phyloP scores from a whole-genome alignment of 2,113 vertebrate species.

The Macroglossus sobrinus region DNA sequence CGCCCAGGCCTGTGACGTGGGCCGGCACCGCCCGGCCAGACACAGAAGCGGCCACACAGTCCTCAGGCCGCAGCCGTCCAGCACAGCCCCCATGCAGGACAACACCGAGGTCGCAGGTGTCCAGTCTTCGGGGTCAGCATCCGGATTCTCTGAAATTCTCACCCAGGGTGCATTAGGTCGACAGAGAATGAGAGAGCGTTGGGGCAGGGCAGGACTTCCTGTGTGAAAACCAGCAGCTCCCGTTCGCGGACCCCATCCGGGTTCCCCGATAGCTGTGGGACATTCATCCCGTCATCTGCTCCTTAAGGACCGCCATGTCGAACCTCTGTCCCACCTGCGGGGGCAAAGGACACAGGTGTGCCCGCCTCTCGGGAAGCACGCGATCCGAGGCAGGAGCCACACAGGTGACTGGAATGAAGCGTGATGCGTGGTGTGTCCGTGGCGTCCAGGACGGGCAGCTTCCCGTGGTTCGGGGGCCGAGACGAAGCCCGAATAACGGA shows the following conservation, averaged over 20 bases:
- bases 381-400: neutral
- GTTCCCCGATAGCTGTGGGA: neutral
- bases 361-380: neutral
- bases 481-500: neutral
- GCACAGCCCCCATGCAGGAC: neutral
- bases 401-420: neutral
- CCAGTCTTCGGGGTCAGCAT: neutral
- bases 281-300: too few species aligned
- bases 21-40: neutral
- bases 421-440: fast-evolving
- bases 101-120: neutral
- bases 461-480: fast-evolving
- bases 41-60: neutral
- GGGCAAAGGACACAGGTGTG: too few species aligned
- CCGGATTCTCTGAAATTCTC: neutral
- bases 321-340: fast-evolving
- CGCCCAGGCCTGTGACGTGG: too few species aligned
- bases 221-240: too few species aligned
- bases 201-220: neutral
- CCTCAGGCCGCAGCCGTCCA: neutral
- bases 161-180: neutral
- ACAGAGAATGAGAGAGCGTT: neutral
- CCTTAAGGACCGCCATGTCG: fast-evolving
- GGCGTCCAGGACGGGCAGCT: neutral
- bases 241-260: fast-evolving